phyloP scores from a whole-genome alignment of 2,888 invertebrate genomes.

The Lepidochitona cinerea region DNA sequence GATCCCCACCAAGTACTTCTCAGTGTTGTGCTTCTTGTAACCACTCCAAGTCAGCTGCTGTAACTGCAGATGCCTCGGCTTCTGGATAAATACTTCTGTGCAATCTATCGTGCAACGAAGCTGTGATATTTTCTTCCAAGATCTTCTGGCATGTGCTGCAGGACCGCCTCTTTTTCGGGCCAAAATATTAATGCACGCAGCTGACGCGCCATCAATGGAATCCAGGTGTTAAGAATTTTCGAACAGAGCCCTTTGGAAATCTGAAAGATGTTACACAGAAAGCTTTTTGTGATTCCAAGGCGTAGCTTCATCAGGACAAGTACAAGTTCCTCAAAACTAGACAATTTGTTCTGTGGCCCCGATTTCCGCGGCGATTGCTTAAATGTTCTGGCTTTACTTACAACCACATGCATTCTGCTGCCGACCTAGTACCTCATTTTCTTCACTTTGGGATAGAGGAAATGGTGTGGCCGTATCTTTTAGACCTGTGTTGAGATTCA shows the following conservation, averaged over 20 bases:
- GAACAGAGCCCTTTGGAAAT: not conserved
- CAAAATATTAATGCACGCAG: not conserved
- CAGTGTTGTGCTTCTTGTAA: conserved; percentile 19
- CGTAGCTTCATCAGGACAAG: not conserved
- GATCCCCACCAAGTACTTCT: conserved; percentile 44
- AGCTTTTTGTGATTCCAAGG: not conserved
- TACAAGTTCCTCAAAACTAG: not conserved
- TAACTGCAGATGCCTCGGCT: no score
- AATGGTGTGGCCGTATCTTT: no score
- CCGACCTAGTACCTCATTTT: no score
- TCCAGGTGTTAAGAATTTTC: not conserved
- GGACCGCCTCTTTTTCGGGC: not conserved
- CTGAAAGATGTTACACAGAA: not conserved
- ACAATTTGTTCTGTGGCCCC: no score
- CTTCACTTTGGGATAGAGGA: no score
- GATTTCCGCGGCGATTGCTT: no score
- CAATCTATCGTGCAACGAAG: not conserved
- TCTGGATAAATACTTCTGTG: conserved; percentile 1
- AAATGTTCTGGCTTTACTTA: no score
- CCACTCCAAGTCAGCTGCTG: not conserved
- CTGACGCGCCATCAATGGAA: not conserved
- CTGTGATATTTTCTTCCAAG: not conserved
- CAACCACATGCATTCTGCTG: no score
- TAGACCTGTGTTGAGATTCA: no score
- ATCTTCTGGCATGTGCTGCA: not conserved